Evolutionary conservation across 2,888 invertebrate species (phyloP).

Genomic region (Lochmaea capreae): DNA sequence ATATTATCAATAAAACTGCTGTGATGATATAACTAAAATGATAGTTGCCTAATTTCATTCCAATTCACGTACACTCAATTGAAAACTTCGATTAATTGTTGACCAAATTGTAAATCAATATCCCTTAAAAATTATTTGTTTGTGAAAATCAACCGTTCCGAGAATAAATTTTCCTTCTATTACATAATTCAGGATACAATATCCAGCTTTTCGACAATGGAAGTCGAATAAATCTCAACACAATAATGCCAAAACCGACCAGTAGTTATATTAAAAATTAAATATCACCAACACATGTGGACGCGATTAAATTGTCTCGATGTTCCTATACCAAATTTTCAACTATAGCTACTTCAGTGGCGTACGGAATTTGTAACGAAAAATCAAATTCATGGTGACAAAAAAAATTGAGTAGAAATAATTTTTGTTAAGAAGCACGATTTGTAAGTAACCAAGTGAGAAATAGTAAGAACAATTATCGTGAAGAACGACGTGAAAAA

Average conservation of each 20-base stretch:
- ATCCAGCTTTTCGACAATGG: constrained; percentile 6
- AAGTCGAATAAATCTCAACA: constrained; percentile 20
- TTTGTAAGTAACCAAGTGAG: no score
- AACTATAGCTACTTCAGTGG: not conserved
- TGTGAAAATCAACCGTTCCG: constrained; percentile 1
- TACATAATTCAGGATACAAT: constrained; percentile 22
- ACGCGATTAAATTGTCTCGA: constrained; percentile 15
- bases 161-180: constrained; percentile 10
- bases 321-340: not conserved
- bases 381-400: no score
- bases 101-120: not conserved
- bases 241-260: constrained; percentile 24
- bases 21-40: no score
- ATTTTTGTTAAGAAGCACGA: no score
- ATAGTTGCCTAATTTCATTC: no score
- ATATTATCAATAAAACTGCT: no score
- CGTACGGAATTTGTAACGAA: no score
- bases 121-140: not conserved
- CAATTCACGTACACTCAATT: no score
- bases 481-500: no score
- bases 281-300: constrained; percentile 24
- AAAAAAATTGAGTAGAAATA: no score
- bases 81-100: no score
- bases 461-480: no score
- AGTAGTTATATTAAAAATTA: constrained; percentile 29